Base-by-base conservation (phyloP, 2,888 invertebrate genomes). In the Ischnus inquisitorius region DNA sequence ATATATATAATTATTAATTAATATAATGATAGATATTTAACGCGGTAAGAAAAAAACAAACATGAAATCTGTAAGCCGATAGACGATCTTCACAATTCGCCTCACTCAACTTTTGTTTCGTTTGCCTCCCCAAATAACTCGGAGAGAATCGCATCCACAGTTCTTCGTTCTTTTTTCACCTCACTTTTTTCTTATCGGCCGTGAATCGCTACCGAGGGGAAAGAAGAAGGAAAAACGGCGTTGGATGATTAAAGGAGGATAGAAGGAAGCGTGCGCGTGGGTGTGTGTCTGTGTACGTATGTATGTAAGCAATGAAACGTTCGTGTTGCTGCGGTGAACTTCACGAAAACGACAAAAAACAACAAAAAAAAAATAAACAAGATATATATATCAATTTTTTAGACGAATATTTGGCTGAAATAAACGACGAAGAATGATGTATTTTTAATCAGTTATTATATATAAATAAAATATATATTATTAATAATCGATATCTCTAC, bases 401-500 rank as follows among this genome's bases (percentile, higher is more conserved):
- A 91, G 88, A 88, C 83, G 85, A 88, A 88, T 85, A 89, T 90
- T 87, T 88, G 87, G 88, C 88, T 88, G 83, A 80, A 74, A 84
- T 71, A 72, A 86, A 86, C 84, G 87, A 81, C 84, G 89, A 85
- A 90, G 87, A 89, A 86, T 87, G 88, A 87, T 90, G 90, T 91
- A 91, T 91, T 92, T 92, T 92, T 90, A 90, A 91, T 90, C 88
- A 90, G 87, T 91, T 91, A 90, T 89, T 89, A 88, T 86, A 87
- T 88, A 87, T 87, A 87, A 88, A 87, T 88, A 88, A 87, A 79
- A 88, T 88, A 88, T 83, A 86, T 85, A 87, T 85, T 85, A 85
- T 82, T 84, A 86, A 89, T 88, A 88, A 88, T 88, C 87, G 90
- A 90, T 89, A 86, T 91, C 89, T 90, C 88, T 88, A 91, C 87